Evolutionary conservation across 2,888 invertebrate species (phyloP).

Genomic region (Stratiomys singularior): DNA sequence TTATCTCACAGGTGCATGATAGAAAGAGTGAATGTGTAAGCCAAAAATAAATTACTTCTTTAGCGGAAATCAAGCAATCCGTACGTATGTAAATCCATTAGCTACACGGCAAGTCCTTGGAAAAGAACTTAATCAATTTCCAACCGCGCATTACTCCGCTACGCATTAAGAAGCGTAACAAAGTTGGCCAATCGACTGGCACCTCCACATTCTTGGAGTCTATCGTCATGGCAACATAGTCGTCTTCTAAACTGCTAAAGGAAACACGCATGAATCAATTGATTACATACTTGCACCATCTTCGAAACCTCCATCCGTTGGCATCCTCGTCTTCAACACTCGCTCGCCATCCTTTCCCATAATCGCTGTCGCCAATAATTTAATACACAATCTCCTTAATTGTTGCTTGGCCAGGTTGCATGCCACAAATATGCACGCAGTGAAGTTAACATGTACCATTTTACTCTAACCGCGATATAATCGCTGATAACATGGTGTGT

Average conservation of each 20-base stretch:
- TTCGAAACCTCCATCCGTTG: background rate
- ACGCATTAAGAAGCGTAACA: no score
- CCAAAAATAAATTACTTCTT: no score
- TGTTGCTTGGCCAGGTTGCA: background rate
- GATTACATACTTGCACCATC: background rate
- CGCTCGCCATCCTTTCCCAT: background rate
- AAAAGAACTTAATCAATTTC: no score
- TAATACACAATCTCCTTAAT: conserved; percentile 16
- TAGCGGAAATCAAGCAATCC: no score
- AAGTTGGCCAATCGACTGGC: no score
- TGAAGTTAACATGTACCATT: background rate
- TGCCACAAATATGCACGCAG: background rate
- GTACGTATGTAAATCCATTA: no score
- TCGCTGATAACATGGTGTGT: conserved; percentile 9
- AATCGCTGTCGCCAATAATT: conserved; percentile 26
- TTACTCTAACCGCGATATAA: conserved; percentile 24
- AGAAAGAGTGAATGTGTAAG: no score
- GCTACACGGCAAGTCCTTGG: no score
- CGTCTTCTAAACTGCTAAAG: background rate
- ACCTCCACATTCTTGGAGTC: background rate
- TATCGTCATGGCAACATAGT: background rate
- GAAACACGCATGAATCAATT: background rate
- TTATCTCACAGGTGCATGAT: no score
- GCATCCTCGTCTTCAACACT: background rate
- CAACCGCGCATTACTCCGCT: no score